Evolutionary conservation across 2,888 invertebrate species (phyloP).

Genomic region (Oscheius sp.): DNA sequence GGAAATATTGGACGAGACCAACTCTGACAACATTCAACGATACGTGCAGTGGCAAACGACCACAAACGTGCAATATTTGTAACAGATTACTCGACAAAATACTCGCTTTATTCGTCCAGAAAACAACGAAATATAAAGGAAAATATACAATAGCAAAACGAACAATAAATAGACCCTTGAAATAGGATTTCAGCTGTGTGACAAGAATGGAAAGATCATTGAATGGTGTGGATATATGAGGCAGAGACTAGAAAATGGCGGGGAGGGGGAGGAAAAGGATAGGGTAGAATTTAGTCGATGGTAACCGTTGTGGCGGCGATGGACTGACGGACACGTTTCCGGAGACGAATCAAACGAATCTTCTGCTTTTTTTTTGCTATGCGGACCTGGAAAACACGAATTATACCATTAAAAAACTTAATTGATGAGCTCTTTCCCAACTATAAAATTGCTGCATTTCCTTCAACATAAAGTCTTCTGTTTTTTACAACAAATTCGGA

Average conservation of each 20-base stretch:
- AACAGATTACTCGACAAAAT: background rate
- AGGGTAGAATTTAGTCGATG: background rate
- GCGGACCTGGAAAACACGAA: slow-evolving; percentile 29
- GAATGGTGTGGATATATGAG: background rate
- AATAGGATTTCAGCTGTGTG: background rate
- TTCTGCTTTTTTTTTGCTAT: slow-evolving; percentile 35
- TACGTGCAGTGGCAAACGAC: slow-evolving; percentile 30
- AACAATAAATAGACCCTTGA: no score
- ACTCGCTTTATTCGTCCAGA: background rate
- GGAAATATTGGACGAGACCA: background rate
- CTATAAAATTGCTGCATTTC: background rate
- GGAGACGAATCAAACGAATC: slow-evolving; percentile 25
- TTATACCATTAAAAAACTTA: background rate
- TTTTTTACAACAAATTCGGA: background rate
- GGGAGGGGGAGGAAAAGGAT: slow-evolving; percentile 1
- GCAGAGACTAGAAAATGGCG: background rate
- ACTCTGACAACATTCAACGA: background rate
- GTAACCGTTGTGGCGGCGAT: background rate
- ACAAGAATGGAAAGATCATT: slow-evolving; percentile 2
- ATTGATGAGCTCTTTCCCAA: background rate
- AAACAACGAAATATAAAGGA: slow-evolving; percentile 4
- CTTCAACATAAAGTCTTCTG: background rate
- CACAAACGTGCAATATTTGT: slow-evolving; percentile 9
- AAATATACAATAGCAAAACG: no score
- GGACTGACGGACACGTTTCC: slow-evolving; percentile 26